These are phyloP conservation scores for Neomorphus geoffroyi DNA, from an alignment of 2,797 vertebrate genomes.

Conservation along the genomic window DNA sequence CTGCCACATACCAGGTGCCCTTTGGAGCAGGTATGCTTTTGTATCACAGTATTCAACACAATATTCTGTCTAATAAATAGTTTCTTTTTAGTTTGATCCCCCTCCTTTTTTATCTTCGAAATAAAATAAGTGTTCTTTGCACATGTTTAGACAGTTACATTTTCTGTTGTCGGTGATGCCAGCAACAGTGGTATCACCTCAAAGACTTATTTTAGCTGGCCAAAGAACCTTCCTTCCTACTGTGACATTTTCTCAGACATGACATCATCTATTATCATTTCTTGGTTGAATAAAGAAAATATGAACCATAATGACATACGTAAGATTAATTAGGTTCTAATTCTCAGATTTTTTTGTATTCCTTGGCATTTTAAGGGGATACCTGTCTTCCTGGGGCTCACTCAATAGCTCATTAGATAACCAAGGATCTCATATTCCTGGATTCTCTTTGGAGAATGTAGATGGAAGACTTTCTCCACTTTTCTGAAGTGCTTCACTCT, in stretches of 20 bases:
- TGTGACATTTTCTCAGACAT: conserved; percentile 71
- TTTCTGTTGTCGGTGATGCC: conserved; percentile 16
- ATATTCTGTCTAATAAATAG: not conserved
- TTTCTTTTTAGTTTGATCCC: not conserved
- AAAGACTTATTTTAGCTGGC: conserved; percentile 56
- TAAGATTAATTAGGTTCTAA: conserved; percentile 70
- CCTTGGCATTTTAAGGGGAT: not conserved
- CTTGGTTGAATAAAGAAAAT: conserved; percentile 63
- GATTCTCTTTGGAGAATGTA: not conserved
- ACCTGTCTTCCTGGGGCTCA: not conserved
- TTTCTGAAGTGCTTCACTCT: not conserved
- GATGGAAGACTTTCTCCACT: not conserved
- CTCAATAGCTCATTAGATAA: not conserved
- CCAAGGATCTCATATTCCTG: not conserved
- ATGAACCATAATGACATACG: conserved; percentile 57
- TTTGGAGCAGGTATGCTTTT: conserved; percentile 2
- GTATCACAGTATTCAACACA: not conserved
- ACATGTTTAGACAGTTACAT: conserved; percentile 15
- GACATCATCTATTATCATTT: conserved; percentile 68
- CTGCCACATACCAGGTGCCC: not conserved
- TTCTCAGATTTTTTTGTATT: conserved; percentile 16
- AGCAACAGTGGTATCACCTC: conserved; percentile 3
- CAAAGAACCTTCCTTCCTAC: conserved; percentile 60
- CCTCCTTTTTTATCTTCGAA: not conserved
- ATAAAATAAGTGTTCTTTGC: not conserved